phyloP scores from a whole-genome alignment of 2,888 invertebrate genomes.

The Pasiphila rectangulata region DNA sequence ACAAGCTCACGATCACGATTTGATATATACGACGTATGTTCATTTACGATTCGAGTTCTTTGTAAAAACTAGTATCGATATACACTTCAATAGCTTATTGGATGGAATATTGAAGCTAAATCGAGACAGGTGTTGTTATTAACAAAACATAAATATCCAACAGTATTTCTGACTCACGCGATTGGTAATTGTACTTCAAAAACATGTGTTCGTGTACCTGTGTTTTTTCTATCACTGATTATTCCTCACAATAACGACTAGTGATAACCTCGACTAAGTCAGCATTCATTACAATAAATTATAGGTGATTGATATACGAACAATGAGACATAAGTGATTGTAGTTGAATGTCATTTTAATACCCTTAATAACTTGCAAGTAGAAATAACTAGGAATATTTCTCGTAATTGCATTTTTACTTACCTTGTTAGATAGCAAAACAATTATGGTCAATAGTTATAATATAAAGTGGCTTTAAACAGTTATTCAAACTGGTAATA shows the following conservation, averaged over 20 bases:
- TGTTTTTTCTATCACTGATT: background rate
- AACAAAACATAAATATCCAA: no score
- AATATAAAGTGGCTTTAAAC: no score
- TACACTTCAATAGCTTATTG: background rate
- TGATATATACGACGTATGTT: background rate
- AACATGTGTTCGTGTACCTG: no score
- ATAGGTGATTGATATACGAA: constrained; percentile 34
- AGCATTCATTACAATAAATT: constrained; percentile 31
- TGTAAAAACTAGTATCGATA: background rate
- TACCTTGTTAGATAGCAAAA: no score
- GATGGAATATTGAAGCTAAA: background rate
- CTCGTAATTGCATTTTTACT: no score
- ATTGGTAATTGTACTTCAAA: no score
- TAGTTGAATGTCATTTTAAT: background rate
- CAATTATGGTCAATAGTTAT: no score
- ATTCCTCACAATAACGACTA: constrained; percentile 11
- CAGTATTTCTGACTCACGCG: no score
- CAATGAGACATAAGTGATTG: constrained; percentile 5
- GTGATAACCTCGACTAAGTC: constrained; percentile 30
- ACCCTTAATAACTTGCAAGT: background rate
- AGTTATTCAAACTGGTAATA: no score
- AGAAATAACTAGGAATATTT: no score
- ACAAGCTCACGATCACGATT: background rate
- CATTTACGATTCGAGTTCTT: background rate
- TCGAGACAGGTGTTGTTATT: no score